Conservation (phyloP, 2,113 vertebrate genomes). For the Hassar affinis region DNA sequence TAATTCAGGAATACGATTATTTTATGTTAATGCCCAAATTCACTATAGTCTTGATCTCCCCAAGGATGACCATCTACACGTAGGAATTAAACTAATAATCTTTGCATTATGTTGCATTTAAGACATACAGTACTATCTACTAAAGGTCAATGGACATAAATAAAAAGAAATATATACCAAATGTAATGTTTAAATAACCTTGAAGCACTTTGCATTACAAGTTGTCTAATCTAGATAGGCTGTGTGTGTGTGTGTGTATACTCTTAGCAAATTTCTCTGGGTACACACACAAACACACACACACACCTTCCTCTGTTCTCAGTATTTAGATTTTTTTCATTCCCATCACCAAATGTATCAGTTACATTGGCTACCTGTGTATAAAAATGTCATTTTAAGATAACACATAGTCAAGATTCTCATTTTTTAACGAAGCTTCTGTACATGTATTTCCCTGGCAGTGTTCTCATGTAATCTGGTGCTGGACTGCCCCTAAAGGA, state of each 20-base stretch:
- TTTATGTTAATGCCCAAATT: not conserved
- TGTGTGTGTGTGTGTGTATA: not conserved
- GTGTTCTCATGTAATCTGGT: not conserved
- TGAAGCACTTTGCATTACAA: not conserved
- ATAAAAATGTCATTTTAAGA: not conserved
- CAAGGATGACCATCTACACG: no score
- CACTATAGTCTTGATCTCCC: no score
- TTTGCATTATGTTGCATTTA: no score
- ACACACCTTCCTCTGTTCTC: no score
- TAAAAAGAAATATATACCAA: not conserved
- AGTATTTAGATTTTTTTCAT: no score
- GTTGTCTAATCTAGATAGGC: not conserved
- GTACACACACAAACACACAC: no score
- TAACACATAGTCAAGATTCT: not conserved
- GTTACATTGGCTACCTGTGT: not conserved
- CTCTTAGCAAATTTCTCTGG: no score
- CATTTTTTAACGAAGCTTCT: not conserved
- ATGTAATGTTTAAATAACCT: not conserved
- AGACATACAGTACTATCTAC: no score
- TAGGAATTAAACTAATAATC: no score
- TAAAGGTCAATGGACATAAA: not conserved
- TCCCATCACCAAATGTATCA: not conserved
- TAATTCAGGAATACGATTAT: not conserved
- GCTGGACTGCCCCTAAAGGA: not conserved
- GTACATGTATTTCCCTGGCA: not conserved